phyloP scores from a whole-genome alignment of 2,888 invertebrate species.

The Cephonodes hylas region DNA sequence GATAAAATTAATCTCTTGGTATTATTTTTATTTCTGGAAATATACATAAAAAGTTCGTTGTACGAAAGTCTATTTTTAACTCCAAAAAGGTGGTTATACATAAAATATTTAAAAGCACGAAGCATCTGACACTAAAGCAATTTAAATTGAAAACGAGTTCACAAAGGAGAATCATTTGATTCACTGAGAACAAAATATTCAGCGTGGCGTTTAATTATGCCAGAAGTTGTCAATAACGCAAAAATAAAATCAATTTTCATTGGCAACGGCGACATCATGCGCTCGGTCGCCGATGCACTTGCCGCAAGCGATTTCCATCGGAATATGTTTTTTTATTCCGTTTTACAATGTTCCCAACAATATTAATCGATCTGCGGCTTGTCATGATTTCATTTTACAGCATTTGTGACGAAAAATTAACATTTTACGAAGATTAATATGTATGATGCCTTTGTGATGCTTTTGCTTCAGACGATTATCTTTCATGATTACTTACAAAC shows the following conservation, averaged over 20 bases:
- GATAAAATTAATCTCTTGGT: too few species aligned
- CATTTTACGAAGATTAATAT: not conserved
- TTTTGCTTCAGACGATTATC: too few species aligned
- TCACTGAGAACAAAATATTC: slow-evolving; percentile 9
- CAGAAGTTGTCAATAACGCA: slow-evolving; percentile 37
- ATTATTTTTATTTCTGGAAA: not conserved
- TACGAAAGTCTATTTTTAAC: not conserved
- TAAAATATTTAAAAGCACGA: not conserved
- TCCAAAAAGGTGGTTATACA: not conserved
- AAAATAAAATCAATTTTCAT: slow-evolving; percentile 43
- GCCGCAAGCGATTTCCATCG: slow-evolving; percentile 31
- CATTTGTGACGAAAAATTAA: slow-evolving; percentile 11
- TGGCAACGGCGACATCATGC: slow-evolving; percentile 35
- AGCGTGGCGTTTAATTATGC: slow-evolving; percentile 34
- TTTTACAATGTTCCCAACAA: slow-evolving; percentile 36
- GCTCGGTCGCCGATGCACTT: slow-evolving; percentile 24
- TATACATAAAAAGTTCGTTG: not conserved
- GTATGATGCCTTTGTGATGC: too few species aligned
- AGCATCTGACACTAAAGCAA: not conserved
- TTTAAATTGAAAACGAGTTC: slow-evolving; percentile 3
- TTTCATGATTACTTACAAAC: too few species aligned
- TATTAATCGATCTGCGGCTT: slow-evolving; percentile 36
- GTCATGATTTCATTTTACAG: slow-evolving; percentile 27
- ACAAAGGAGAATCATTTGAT: not conserved
- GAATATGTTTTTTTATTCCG: slow-evolving; percentile 37